Evolutionary conservation across 2,888 invertebrate species (phyloP), one percentile per base, ranked within the genome.

Genomic region (Catocala fraxini): DNA sequence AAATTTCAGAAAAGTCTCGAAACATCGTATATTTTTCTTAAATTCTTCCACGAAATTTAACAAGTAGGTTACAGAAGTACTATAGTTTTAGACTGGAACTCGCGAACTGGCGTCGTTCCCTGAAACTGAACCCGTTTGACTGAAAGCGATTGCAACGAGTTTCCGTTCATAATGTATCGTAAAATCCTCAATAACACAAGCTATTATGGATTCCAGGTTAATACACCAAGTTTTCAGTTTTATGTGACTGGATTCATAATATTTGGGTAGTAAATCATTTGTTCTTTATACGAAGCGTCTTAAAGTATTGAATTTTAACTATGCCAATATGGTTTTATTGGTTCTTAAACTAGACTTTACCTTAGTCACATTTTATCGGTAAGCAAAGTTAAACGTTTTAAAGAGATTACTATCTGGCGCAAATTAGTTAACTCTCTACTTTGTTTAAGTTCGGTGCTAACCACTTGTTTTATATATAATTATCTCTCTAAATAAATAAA

Each of bases 11-110:
- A 70, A 63, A 56, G 59, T 65, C 48, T 45, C 55, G 68, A 51
- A 49, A 59, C 53, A 52, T 65, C 70, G 58, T 69, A 75, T 59
- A 75, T 76, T 73, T 74, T 73, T 73, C 71, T 66, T 64, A 71
- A 73, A 73, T 63, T 73, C 56, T 73, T 76, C 61, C 68, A 62
- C 42, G 25, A 75, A 73, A 74, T 74, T 70, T 63, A 74, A 70
- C 70, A 74, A 74, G 51, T 73, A 57, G 76, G 70, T 70, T 76
- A 62, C 51, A 58, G 49, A 41, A 63, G 59, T 62, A 57, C 52
- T 41, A 51, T 51, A 60, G 52, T 59, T 56, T 42, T 62, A 55
- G 43, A 51, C 35, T 52, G 61, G 7, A 51, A 63, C 63, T 71
- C 47, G 41, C 53, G 58, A 65, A 62, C 63, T 62, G 49, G 33